Evolutionary conservation across 2,113 vertebrate species (phyloP), one percentile per base, ranked within the genome.

Genomic region (Callaeas wilsoni): DNA sequence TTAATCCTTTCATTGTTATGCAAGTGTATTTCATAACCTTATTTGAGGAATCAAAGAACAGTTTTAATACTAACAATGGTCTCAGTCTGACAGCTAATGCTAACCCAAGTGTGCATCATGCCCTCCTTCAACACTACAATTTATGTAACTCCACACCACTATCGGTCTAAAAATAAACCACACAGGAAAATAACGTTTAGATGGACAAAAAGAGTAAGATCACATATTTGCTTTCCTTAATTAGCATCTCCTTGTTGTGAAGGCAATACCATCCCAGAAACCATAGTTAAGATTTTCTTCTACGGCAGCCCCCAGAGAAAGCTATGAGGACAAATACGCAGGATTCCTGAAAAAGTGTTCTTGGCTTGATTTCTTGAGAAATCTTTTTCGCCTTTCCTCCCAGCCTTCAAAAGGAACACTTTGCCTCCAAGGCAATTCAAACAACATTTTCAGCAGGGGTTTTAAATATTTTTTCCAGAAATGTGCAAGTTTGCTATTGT

Each of bases 21-120:
- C 95, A 97, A 97, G 94, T 92, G 44, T 69, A 97, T 97, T 94
- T 93, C 92, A 94, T 97, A 96, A 96, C 77, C 82, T 91, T 93
- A 94, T 87, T 96, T 95, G 94, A 96, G 73, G 68, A 89, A 89
- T 84, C 92, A 95, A 95, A 94, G 86, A 95, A 90, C 92, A 93
- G 86, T 92, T 94, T 92, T 91, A 92, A 70, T 42, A 64, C 69
- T 91, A 95, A 94, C 96, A 94, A 89, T 86, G 53, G 93, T 67
- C 82, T 83, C 88, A 74, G 91, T 77, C 88, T 95, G 86, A 94
- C 87, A 97, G 87, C 71, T 95, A 94, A 92, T 78, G 80, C 90
- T 90, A 96, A 94, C 78, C 93, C 68, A 3, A 84, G 78, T 55
- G 75, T 93, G 73, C 76, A 94, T 93, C 77, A 26, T 94, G 81